Conservation (phyloP, 37 sponge, comb jelly and placozoan genomes). For the Corticium candelabrum region DNA sequence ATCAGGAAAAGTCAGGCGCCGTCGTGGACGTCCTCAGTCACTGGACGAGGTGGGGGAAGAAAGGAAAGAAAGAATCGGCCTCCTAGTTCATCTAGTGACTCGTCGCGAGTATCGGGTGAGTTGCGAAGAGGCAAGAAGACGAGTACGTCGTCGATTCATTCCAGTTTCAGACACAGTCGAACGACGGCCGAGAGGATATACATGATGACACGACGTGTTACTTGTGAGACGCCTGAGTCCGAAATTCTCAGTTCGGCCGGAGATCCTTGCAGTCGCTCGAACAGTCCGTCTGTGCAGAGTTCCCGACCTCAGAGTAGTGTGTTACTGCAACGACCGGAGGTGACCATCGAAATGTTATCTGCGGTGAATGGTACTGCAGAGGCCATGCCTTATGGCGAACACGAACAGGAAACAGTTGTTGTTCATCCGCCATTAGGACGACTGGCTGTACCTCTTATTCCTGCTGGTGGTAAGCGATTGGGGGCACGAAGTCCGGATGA, state of each 20-base stretch:
- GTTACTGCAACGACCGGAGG: too few relatives aligned
- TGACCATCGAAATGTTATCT: too few relatives aligned
- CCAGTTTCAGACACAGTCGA: background rate
- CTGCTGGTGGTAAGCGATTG: too few relatives aligned
- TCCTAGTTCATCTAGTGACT: background rate
- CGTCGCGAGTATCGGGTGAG: background rate
- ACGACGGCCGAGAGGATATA: background rate
- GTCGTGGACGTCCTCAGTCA: background rate
- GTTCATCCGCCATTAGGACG: too few relatives aligned
- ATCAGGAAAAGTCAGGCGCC: too few relatives aligned
- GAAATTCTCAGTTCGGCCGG: background rate
- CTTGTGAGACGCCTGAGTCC: background rate
- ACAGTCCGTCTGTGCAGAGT: background rate
- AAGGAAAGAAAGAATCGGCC: background rate
- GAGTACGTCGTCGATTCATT: background rate
- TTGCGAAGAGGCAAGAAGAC: background rate
- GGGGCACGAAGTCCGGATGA: too few relatives aligned
- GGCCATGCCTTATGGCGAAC: too few relatives aligned
- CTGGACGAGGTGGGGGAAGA: background rate
- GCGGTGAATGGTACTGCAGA: too few relatives aligned
- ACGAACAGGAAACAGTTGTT: too few relatives aligned
- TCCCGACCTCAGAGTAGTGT: too few relatives aligned
- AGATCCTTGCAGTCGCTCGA: background rate
- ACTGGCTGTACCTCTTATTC: too few relatives aligned
- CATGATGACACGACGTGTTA: background rate